A percentile compares a stretch with the other conserved stretches of the same genome.
phyloP scores from a whole-genome alignment of 2,888 invertebrate genomes.

The Amorpha juglandis region DNA sequence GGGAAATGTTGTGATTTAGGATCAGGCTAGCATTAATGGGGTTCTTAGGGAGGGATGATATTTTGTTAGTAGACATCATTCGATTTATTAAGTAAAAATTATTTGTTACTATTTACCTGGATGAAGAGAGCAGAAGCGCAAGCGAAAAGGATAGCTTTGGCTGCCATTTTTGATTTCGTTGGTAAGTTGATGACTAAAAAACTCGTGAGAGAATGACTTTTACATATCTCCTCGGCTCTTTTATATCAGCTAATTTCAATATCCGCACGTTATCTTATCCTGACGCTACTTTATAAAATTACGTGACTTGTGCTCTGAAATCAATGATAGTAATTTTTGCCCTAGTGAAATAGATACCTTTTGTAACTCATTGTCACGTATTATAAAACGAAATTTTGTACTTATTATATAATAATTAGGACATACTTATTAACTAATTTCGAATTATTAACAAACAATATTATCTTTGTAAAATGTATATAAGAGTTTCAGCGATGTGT shows the following conservation, averaged over 20 bases:
- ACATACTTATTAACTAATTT: neutral
- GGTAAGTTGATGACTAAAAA: neutral
- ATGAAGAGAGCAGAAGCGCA: constrained; percentile 36
- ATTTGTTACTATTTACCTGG: constrained; percentile 32
- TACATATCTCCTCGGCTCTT: neutral
- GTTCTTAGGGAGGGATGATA: too few species aligned
- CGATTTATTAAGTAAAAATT: too few species aligned
- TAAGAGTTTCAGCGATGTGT: neutral
- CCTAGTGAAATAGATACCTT: neutral
- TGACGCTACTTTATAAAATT: neutral
- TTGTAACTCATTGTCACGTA: neutral
- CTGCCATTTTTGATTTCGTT: constrained; percentile 32
- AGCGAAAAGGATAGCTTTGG: constrained; percentile 32
- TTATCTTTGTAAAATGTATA: neutral
- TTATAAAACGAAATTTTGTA: neutral
- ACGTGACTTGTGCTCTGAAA: neutral
- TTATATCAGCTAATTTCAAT: neutral
- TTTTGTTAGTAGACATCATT: neutral
- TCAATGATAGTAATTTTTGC: neutral
- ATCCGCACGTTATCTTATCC: neutral
- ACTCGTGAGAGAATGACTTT: neutral
- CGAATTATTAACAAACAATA: neutral
- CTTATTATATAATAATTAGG: constrained; percentile 3
- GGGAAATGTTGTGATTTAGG: too few species aligned
- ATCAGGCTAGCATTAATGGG: too few species aligned